Evolutionary conservation across 2,113 vertebrate genomes (phyloP), one percentile per base, ranked within the genome.

Genomic region (Seriola dumerili): DNA sequence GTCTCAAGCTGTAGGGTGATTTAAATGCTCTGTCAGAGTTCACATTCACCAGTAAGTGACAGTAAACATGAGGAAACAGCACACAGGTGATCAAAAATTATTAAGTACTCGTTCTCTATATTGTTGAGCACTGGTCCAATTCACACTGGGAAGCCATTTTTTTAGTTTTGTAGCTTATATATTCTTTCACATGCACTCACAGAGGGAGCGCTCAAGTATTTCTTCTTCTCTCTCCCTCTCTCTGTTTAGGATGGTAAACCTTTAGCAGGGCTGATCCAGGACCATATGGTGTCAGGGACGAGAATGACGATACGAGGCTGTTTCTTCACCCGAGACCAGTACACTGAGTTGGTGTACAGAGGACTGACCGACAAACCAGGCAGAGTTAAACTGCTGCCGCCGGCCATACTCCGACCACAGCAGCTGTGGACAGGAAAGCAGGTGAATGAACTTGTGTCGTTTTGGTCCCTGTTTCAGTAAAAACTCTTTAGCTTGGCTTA

Each of bases 211-310:
- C 46, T 70, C 19, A 46, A 4, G 10, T 19, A 11, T 32, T 34
- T 65, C 3, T 34, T 65, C 3, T 19, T 32, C 3, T 48, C 29
- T 70, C 10, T 70, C 19, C 14, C 5, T 34, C 58, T 23, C 63
- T 0, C 23, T 74, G 77, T 32, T 44, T 29, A 99, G 98, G 98
- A 99, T 80, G 98, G 98, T 52, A 98, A 96, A 42, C 98, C 98
- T 0, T 86, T 99, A 81, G 97, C 98, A 0, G 98, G 98, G 13
- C 73, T 99, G 90, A 99, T 99, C 87, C 98, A 99, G 89, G 98
- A 99, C 88, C 98, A 99, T 94, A 99, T 99, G 97, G 94, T 99
- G 16, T 98, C 99, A 0, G 99, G 98, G 16, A 96, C 97, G 23
- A 96, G 95, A 88, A 99, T 99, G 97, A 99, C 99, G 0, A 95